These are phyloP conservation scores for Lampris megalopsis DNA, from an alignment of 2,113 vertebrate species.

Conservation along the genomic window DNA sequence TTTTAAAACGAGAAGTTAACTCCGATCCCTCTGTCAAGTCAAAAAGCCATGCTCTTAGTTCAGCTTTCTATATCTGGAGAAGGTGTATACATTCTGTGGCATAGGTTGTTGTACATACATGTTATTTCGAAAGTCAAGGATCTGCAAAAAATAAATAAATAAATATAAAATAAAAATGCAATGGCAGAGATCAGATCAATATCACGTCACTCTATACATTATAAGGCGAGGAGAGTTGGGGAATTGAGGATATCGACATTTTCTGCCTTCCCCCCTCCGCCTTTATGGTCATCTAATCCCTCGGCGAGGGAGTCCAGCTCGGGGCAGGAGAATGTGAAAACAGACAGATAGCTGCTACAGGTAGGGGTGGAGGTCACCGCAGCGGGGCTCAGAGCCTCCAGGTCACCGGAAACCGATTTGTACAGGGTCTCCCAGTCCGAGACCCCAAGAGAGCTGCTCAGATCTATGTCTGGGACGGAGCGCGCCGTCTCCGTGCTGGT, in stretches of 20 bases:
- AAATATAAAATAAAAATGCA: too few species aligned
- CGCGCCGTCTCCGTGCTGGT: slow-evolving; percentile 88
- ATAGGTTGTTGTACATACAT: slow-evolving; percentile 36
- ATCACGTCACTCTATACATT: slow-evolving; percentile 62
- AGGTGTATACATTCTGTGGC: slow-evolving; percentile 70
- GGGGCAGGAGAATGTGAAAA: slow-evolving; percentile 94
- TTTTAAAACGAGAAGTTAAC: slow-evolving; percentile 87
- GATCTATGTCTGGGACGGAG: slow-evolving; percentile 95
- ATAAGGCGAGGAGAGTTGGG: slow-evolving; percentile 96
- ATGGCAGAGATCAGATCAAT: slow-evolving; percentile 45
- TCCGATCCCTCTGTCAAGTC: slow-evolving; percentile 84
- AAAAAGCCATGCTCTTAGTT: slow-evolving; percentile 95
- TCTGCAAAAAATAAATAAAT: slow-evolving; percentile 55
- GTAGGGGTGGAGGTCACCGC: slow-evolving; percentile 95
- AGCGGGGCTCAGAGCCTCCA: slow-evolving; percentile 95
- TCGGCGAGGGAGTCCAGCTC: slow-evolving; percentile 93
- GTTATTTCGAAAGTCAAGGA: slow-evolving; percentile 55
- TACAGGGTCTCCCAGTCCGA: slow-evolving; percentile 98
- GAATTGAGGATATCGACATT: slow-evolving; percentile 96
- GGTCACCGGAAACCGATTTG: slow-evolving; percentile 86
- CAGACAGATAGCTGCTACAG: slow-evolving; percentile 92
- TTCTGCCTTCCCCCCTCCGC: slow-evolving; percentile 91
- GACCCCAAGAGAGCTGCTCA: slow-evolving; percentile 91
- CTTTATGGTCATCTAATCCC: slow-evolving; percentile 88
- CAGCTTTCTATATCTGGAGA: slow-evolving; percentile 87